Conservation (phyloP, 2,888 invertebrate species). For the Cerastis leucographa region DNA sequence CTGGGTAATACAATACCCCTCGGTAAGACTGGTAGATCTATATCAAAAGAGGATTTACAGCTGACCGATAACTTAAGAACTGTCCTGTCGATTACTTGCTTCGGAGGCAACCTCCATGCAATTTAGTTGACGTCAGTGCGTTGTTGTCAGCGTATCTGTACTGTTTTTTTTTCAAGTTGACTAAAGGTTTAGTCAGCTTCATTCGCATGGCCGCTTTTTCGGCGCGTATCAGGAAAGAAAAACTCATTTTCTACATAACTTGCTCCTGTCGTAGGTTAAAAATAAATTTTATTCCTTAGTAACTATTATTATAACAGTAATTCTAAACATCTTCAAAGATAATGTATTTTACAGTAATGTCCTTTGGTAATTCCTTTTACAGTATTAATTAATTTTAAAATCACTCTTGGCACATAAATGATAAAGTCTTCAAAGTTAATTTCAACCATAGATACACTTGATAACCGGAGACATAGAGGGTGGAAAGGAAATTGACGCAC, state of each 20-base stretch:
- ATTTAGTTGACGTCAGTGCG: neutral
- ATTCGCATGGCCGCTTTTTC: too few relatives aligned
- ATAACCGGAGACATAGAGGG: too few relatives aligned
- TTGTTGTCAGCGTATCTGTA: neutral
- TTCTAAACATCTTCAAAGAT: neutral
- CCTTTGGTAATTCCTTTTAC: conserved; percentile 17
- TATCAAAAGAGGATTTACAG: too few relatives aligned
- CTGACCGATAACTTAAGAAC: too few relatives aligned
- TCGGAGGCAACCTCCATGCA: neutral
- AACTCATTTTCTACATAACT: neutral
- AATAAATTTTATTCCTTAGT: neutral
- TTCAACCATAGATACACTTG: neutral
- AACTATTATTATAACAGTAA: neutral
- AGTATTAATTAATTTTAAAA: neutral
- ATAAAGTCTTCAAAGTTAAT: neutral
- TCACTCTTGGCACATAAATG: neutral
- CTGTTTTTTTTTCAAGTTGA: neutral
- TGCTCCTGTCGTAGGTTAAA: neutral
- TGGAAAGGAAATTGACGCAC: too few relatives aligned
- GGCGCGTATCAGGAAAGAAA: neutral
- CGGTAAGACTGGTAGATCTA: too few relatives aligned
- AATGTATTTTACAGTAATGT: neutral
- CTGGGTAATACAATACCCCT: too few relatives aligned
- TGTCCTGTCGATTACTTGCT: too few relatives aligned
- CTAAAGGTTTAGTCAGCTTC: neutral